Base-by-base conservation (phyloP, 2,113 vertebrate genomes). In the Haemorhous mexicanus region DNA sequence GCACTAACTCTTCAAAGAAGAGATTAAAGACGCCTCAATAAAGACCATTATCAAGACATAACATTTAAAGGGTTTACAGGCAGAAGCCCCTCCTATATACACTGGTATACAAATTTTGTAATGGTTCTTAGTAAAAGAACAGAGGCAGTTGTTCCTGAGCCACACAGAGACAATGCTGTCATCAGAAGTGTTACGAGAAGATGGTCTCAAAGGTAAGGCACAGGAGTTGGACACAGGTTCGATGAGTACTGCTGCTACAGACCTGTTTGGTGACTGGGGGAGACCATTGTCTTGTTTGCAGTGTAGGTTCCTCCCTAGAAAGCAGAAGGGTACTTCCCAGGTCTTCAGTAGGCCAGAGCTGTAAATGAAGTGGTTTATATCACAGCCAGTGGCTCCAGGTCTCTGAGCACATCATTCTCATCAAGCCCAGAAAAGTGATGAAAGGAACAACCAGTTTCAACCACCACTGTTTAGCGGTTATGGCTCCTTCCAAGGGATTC, bases 201-300 rank as follows among this genome's bases (percentile, higher is more conserved):
- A 80, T 78, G 61, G 47, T 85, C 75, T 56, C 23, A 70, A 82
- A 94, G 79, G 66, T 94, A 95, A 96, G 84, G 89, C 86, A 94
- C 59, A 39, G 76, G 79, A 85, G 62, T 4, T 56, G 75, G 91
- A 84, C 79, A 95, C 52, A 10, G 44, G 77, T 64, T 76, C 8
- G 3, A n/a, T 16, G 44, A 70, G 59, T 53, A 52, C 66, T 50
- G 78, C 85, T 87, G 74, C 81, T 73, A 53, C 63, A 66, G 91
- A 61, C 18, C 47, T 58, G 15, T 13, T 41, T 18, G 1, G 33
- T 47, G 78, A 87, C 59, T 39, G 26, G 33, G 33, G 32, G 58
- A 76, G 58, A 63, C 27, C 33, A 5, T 4, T 5, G 22, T 28
- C 55, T 72, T 80, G 64, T 63, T 23, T 0, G 4, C 11, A 8